These are phyloP conservation scores for Tauraco erythrolophus DNA, from an alignment of 2,113 vertebrate species.

Conservation along the genomic window DNA sequence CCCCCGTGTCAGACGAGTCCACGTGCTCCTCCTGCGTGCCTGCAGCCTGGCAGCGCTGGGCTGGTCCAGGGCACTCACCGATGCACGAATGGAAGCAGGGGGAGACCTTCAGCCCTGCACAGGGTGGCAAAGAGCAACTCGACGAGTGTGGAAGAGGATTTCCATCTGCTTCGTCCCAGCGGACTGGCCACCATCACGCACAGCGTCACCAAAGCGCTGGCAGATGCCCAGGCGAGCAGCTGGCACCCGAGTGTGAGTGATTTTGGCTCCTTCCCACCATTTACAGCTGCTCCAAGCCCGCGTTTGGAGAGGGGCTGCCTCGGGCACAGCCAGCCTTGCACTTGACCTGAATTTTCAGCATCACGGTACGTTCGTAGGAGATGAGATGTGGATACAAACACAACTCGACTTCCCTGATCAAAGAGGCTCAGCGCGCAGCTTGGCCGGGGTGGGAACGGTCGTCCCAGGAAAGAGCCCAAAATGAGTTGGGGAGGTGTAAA, in stretches of 20 bases:
- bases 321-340: background rate
- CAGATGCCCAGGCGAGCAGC: background rate
- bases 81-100: rapidly evolving
- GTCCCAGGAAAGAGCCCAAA: background rate
- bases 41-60: background rate
- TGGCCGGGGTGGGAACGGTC: background rate
- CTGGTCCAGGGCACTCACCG: rapidly evolving
- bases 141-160: background rate
- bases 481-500: rapidly evolving
- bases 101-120: background rate
- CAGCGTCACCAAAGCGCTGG: rapidly evolving
- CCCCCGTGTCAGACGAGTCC: rapidly evolving
- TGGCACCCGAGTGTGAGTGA: rapidly evolving
- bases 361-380: rapidly evolving
- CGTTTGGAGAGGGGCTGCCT: background rate
- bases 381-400: background rate
- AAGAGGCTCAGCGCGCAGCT: background rate
- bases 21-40: rapidly evolving
- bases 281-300: background rate
- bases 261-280: background rate
- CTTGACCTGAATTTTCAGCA: background rate
- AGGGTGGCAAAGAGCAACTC: background rate
- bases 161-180: background rate
- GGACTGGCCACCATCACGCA: too few species aligned
- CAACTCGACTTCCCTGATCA: background rate